Evolutionary conservation across 2,888 invertebrate genomes (phyloP), one percentile per base, ranked within the genome.

Genomic region (Anoplius nigerrimus): DNA sequence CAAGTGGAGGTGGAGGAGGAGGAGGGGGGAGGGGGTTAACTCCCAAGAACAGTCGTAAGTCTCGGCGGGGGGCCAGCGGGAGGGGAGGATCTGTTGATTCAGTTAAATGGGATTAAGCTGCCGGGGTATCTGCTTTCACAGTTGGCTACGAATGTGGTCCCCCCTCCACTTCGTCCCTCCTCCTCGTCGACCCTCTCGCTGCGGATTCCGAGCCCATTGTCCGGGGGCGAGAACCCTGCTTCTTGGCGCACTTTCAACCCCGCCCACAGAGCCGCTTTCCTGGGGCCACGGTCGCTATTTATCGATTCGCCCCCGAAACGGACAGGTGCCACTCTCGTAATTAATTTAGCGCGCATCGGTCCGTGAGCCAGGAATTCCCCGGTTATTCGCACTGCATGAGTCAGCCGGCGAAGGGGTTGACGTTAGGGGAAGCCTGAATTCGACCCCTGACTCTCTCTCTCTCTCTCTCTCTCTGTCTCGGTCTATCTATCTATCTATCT

Each of bases 61-160:
- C 34, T 34, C 34, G 34, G 11, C 11, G 34, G 34, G n/a, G n/a
- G n/a, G n/a, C n/a, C n/a, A n/a, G 34, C 34, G 8, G 6, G 46
- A 22, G 45, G 46, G 16, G 52, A 61, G 34, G 63, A 78, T 69
- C 72, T 75, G 80, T 78, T 79, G 78, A 80, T 80, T 79, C 75
- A 74, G 75, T 79, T 68, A 66, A 71, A 69, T 58, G 53, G 59
- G 72, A 75, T 73, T 70, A 71, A 68, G 62, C 8, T 34, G 34
- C 21, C 20, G 27, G 21, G 21, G 6, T 64, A 53, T 71, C 62
- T 66, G 67, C 42, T 66, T 69, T 65, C 46, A 64, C 62, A 54
- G 54, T 68, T 62, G 54, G 34, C 58, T 55, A 43, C 60, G 54
- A 75, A 73, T n/a, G n/a, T n/a, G n/a, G n/a, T n/a, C n/a, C n/a